These are phyloP conservation scores for Chlorospingus flavigularis DNA, from an alignment of 2,797 vertebrate species.

Conservation along the genomic window DNA sequence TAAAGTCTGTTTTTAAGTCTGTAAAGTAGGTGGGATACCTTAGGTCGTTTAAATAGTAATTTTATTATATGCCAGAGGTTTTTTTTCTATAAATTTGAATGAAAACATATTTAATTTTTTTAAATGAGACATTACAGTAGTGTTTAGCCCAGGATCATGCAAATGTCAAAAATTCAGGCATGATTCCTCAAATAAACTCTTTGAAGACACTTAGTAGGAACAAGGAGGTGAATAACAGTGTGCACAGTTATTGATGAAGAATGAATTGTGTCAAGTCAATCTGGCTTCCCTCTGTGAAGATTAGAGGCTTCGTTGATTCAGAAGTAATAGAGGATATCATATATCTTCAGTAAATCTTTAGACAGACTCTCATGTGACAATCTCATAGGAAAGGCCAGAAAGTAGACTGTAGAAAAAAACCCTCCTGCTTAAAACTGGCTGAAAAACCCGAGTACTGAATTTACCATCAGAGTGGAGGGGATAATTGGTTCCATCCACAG, in stretches of 20 bases:
- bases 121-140: not conserved
- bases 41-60: not conserved
- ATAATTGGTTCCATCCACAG: not conserved
- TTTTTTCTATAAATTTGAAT: not conserved
- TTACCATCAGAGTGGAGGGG: not conserved
- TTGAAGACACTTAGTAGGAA: not conserved
- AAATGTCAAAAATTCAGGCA: not conserved
- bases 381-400: not conserved
- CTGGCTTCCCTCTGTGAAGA: conserved; percentile 39
- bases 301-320: not conserved
- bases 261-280: conserved; percentile 26
- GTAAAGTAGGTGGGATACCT: not conserved
- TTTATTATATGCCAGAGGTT: not conserved
- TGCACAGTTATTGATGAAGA: not conserved
- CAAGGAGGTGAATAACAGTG: not conserved
- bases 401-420: not conserved
- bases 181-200: not conserved
- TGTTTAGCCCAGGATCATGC: not conserved
- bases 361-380: conserved; percentile 15
- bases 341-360: not conserved
- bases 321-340: conserved; percentile 32
- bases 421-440: not conserved
- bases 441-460: not conserved
- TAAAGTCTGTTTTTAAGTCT: not conserved
- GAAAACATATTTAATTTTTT: not conserved